Base-by-base conservation (phyloP, 2,113 vertebrate species). In the Coptodon bakossiorum region DNA sequence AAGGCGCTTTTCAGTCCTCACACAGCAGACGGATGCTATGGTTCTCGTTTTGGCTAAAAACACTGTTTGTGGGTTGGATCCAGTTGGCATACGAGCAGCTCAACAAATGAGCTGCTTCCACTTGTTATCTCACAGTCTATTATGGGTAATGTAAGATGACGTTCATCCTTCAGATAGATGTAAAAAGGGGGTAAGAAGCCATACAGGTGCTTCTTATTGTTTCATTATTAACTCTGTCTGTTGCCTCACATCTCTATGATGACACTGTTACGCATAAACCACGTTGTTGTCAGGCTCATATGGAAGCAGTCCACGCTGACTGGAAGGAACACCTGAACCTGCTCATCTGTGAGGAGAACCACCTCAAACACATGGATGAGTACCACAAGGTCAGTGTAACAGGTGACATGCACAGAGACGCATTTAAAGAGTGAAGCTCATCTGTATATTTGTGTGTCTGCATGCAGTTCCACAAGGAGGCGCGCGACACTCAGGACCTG, bases 241-340 rank as follows among this genome's bases (percentile, higher is more conserved):
- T 2, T 38, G 63, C 63, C 0, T 7, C 34, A 17, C 57, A 0
- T 59, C 27, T 61, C 27, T 31, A 61, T 50, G 12, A 31, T 2
- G 38, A 73, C 27, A 9, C 27, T 31, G 9, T 63, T 36, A 36
- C 6, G 3, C 31, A 63, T 19, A 9, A 34, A 34, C 24, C 24
- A 10, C 24, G 19, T 36, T 78, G 40, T 40, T 73, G 2, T 45
- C 92, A 99, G 99, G 99, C 99, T 38, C 99, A 99, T 86, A 98
- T 97, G 52, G 99, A 98, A 84, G 99, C 99, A 0, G 98, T 99
- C 29, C 97, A 99, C 0, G 98, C 98, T 0, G 99, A 99, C 94
- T 99, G 99, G 99, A 99, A 99, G 95, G 98, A 98, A 48, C 99
- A 99, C 88, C 96, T 99, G 87, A 99, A 99, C 96, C 96, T 99